phyloP scores from a whole-genome alignment of 1,140 invertebrate genomes.

The Teleopsis dalmanni region DNA sequence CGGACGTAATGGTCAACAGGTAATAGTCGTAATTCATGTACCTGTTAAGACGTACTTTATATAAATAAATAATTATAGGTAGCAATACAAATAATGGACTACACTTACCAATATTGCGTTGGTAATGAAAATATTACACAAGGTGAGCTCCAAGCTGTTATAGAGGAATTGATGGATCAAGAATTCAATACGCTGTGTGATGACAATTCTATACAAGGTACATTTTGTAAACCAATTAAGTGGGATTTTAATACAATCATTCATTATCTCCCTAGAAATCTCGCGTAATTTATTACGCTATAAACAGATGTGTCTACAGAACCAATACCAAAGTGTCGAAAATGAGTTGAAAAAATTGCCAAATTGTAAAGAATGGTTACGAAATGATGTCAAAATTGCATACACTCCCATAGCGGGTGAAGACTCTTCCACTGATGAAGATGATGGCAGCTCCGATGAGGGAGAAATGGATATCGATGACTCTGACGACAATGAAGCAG shows the following conservation, averaged over 20 bases:
- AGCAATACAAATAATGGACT: constrained; percentile 52
- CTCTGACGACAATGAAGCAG: background rate
- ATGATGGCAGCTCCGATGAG: constrained; percentile 27
- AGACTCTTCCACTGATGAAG: constrained; percentile 45
- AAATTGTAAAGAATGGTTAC: constrained; percentile 41
- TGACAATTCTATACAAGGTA: constrained; percentile 54
- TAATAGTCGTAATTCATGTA: constrained; percentile 29
- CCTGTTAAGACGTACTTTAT: constrained; percentile 4
- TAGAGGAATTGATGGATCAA: constrained; percentile 58
- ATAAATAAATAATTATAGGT: constrained; percentile 38
- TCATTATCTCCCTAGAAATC: constrained; percentile 38
- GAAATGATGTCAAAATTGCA: constrained; percentile 35
- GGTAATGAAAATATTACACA: constrained; percentile 49
- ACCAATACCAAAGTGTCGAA: constrained; percentile 42
- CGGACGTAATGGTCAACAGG: constrained; percentile 55
- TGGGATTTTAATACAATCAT: constrained; percentile 7
- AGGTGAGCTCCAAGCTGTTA: constrained; percentile 51
- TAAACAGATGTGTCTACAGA: constrained; percentile 40
- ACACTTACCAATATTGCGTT: constrained; percentile 53
- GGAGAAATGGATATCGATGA: constrained; percentile 29
- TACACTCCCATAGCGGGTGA: constrained; percentile 35
- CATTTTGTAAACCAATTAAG: constrained; percentile 19
- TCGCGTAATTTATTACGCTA: constrained; percentile 46
- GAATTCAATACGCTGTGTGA: constrained; percentile 59
- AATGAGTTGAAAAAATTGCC: constrained; percentile 40